phyloP scores from a whole-genome alignment of 2,113 vertebrate genomes.

The Neofelis nebulosa region DNA sequence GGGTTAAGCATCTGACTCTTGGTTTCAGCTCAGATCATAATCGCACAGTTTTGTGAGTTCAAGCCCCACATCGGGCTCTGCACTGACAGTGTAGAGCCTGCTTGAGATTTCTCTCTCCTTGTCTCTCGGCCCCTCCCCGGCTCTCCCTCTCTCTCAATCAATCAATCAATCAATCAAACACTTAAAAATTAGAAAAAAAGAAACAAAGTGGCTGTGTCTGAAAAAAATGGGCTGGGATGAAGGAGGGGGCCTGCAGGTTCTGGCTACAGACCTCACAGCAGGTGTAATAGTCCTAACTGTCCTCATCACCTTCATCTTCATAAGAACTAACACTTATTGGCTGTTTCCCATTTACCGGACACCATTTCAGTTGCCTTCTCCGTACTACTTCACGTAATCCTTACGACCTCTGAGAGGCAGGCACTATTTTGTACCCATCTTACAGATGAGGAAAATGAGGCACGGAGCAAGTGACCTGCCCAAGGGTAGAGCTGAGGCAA shows the following conservation, averaged over 20 bases:
- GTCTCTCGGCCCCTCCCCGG: too few species aligned
- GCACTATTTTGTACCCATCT: neutral
- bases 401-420: neutral
- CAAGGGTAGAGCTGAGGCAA: neutral
- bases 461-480: neutral
- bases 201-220: neutral
- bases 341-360: neutral
- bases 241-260: neutral
- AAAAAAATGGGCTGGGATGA: neutral
- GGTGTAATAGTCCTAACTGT: neutral
- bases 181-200: too few species aligned
- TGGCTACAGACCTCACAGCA: neutral
- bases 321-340: fast-evolving
- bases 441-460: neutral
- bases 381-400: neutral
- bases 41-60: too few species aligned
- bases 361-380: neutral
- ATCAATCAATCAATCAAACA: too few species aligned
- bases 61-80: too few species aligned
- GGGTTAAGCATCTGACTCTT: too few species aligned
- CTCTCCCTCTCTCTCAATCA: too few species aligned
- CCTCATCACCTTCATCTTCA: neutral
- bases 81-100: too few species aligned
- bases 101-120: too few species aligned
- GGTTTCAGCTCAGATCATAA: too few species aligned